Evolutionary conservation across 2,888 invertebrate genomes (phyloP), one percentile per base, ranked within the genome.

Genomic region (Auanema freiburgensis): DNA sequence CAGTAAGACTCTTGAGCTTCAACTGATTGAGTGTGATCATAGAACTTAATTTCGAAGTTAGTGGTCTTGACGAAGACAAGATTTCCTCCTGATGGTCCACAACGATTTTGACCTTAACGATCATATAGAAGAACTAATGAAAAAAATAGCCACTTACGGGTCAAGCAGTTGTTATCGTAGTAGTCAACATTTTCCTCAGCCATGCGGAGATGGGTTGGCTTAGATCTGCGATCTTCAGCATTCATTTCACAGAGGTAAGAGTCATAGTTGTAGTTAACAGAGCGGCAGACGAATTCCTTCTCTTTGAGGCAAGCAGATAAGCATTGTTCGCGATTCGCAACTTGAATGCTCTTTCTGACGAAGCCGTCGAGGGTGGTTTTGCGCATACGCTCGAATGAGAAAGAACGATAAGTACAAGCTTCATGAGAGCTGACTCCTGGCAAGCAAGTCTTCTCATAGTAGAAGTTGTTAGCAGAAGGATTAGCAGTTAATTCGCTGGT

Each of bases 81-180:
- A 59, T 83, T 83, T 64, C 83, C 83, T 52, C 83, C 83, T 12
- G 80, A 74, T 55, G 80, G 77, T n/a, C 83, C 83, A 64, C 83
- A 83, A 25, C 83, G 74, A 62, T 83, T 83, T 61, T 83, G 83
- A 12, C 80, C 80, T 80, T 59, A 23, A 71, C 8, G 6, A n/a
- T 21, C 8, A 52, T 52, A 5, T n/a, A n/a, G n/a, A n/a, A n/a
- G n/a, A n/a, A n/a, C n/a, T n/a, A n/a, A n/a, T n/a, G n/a, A n/a
- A n/a, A n/a, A n/a, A n/a, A n/a, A n/a, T n/a, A n/a, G n/a, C n/a
- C n/a, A 71, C 74, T 80, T 75, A 87, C 87, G 85, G 68, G 85
- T 84, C 23, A 87, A 85, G 72, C 87, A 87, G 78, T 87, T 86
- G 79, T 87, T 87, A 78, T 87, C 87, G 80, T 87, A 85, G 79